phyloP scores from a whole-genome alignment of 2,797 vertebrate genomes.

The Ambastaia sidthimunki region DNA sequence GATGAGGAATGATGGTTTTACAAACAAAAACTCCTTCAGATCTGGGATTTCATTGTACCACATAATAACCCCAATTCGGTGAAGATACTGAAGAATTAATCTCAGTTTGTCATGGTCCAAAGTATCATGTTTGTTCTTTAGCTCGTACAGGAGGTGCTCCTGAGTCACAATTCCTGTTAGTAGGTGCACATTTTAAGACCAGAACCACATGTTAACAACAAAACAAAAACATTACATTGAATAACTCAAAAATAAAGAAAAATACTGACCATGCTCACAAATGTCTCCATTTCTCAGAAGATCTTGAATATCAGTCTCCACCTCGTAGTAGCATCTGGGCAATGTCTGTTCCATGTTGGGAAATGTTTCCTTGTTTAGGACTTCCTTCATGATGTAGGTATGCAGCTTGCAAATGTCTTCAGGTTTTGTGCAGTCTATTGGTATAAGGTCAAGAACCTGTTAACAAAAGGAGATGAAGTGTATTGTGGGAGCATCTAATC shows the following conservation, averaged over 20 bases:
- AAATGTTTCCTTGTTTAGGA: slow-evolving; percentile 68
- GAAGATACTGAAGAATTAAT: slow-evolving; percentile 80
- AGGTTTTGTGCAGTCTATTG: slow-evolving; percentile 65
- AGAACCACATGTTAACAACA: neutral
- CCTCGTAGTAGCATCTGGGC: slow-evolving; percentile 67
- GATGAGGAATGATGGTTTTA: slow-evolving; percentile 78
- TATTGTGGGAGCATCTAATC: neutral
- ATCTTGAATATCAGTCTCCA: slow-evolving; percentile 70
- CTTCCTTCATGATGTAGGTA: slow-evolving; percentile 63
- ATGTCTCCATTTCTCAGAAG: slow-evolving; percentile 58
- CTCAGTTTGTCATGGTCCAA: slow-evolving; percentile 69
- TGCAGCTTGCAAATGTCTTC: slow-evolving; percentile 64
- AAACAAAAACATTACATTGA: neutral
- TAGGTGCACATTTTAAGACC: neutral
- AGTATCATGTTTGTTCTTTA: slow-evolving; percentile 46
- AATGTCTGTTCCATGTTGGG: slow-evolving; percentile 72
- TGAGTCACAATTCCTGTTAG: slow-evolving; percentile 71
- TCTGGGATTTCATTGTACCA: slow-evolving; percentile 78
- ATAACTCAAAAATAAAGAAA: neutral
- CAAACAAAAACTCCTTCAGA: slow-evolving; percentile 71
- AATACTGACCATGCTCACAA: slow-evolving; percentile 72
- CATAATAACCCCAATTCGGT: slow-evolving; percentile 71
- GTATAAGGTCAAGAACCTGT: slow-evolving; percentile 67
- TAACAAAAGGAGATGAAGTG: slow-evolving; percentile 10
- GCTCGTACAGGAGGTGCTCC: slow-evolving; percentile 64